Evolutionary conservation across 1,140 invertebrate species (phyloP), one percentile per base, ranked within the genome.

Genomic region (Agrypnia vestita): DNA sequence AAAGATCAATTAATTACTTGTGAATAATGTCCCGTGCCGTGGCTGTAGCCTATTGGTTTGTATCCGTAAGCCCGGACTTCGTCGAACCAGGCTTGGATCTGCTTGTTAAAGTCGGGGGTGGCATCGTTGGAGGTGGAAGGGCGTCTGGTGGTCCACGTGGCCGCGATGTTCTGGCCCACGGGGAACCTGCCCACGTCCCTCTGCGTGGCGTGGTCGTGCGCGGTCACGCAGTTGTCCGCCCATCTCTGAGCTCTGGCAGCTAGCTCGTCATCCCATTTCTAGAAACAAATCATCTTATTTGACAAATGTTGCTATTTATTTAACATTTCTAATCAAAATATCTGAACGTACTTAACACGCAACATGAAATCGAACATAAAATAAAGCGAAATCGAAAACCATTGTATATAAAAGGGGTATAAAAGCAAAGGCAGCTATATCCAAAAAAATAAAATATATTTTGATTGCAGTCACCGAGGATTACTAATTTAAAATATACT

Each of bases 201-300:
- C 74, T 90, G 86, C 3, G 87, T 82, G 0, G 88, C 87, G 17
- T 85, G 79, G 85, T 97, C 96, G 84, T 97, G 96, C 10, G 90
- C 91, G 59, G 95, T 92, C 46, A 91, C 90, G 85, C 96, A 97
- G 64, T 93, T 92, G 80, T 95, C 92, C 0, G 96, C 93, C 95
- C 96, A 97, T 84, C 92, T 90, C 85, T 97, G 96, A 8, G 96
- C 96, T 56, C 93, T 90, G 4, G 90, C 87, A 12, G 96, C 96
- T 78, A 97, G 88, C 86, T 97, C 95, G 61, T 97, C 94, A 85
- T 97, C 96, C 96, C 96, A 97, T 84, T 93, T 89, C 94, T 95
- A 25, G 4, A 72, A 67, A 25, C 67, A 74, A 62, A 35, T 35
- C 1, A 35, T 35, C 6, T 35, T 35, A 35, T 3, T 35, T 35